phyloP scores from a whole-genome alignment of 2,113 vertebrate genomes.

The Rhinoderma darwinii region DNA sequence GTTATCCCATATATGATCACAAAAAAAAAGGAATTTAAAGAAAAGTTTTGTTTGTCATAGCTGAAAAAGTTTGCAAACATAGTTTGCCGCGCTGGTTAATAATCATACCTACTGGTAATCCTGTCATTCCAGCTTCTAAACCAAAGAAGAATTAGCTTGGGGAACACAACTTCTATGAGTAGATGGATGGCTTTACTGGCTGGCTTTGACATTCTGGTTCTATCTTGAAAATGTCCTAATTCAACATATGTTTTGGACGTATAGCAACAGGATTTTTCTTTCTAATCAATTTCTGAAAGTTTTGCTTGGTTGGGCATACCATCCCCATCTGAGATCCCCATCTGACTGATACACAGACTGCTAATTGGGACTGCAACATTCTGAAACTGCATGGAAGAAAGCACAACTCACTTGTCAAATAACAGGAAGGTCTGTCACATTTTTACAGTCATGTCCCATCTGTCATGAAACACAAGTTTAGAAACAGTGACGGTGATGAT shows the following conservation, averaged over 20 bases:
- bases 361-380: constrained; percentile 37
- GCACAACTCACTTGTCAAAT: constrained; percentile 18
- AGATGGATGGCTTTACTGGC: background rate
- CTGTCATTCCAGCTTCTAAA: background rate
- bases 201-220: background rate
- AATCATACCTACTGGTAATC: too few relatives aligned
- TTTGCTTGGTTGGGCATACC: constrained; percentile 39
- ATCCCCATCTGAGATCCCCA: constrained; percentile 29
- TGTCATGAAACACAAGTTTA: constrained; percentile 16
- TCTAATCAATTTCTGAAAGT: constrained; percentile 35
- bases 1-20: too few relatives aligned
- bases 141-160: background rate
- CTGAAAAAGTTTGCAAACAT: too few relatives aligned
- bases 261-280: constrained; percentile 18
- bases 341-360: constrained; percentile 36
- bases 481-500: constrained; percentile 10
- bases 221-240: background rate
- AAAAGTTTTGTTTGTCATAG: too few relatives aligned
- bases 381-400: constrained; percentile 38
- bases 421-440: constrained; percentile 27
- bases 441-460: constrained; percentile 25
- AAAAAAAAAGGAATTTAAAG: too few relatives aligned
- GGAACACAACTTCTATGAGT: background rate
- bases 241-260: background rate
- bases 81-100: too few relatives aligned